Base-by-base conservation (phyloP, 2,113 vertebrate genomes). In the Gadus macrocephalus region DNA sequence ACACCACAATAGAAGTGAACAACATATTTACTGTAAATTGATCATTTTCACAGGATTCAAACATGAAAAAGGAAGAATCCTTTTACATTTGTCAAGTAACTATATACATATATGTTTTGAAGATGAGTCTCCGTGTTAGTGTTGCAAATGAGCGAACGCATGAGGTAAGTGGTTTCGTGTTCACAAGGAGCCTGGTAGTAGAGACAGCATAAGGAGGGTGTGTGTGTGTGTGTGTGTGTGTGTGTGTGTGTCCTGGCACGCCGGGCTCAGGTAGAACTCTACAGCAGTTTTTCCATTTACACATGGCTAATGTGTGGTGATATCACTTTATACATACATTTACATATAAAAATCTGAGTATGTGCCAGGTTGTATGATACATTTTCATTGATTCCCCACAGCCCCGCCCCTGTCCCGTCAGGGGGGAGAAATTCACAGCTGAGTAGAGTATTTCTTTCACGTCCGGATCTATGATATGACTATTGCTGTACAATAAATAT, bases 401-500 rank as follows among this genome's bases (percentile, higher is more conserved):
- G 25, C 25, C 42, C 42, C 42, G 2, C 8, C 42, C 42, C 42
- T 25, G 14, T 15, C 27, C 2, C 62, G n/a, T n/a, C 62, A 15
- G 62, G 75, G 68, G 68, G 66, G 78, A 70, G 76, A 68, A 73
- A 65, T 73, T 80, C 22, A 68, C 74, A 77, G 84, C 85, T 79
- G 81, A 76, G 77, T 70, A 53, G 72, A 81, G 82, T 82, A n/a
- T 58, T 7, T 58, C 9, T 58, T 69, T 49, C 71, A 78, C 72
- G 74, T 83, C 72, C 69, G 56, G 71, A 81, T 78, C 76, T 72
- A 62, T 75, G 76, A 81, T 76, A 80, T 80, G 79, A 87, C 83
- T 90, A 90, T 90, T 90, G 89, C 89, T 89, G 85, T 85, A 76
- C 87, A 78, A 81, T 79, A 84, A 86, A 87, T 90, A 90, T 90